Evolutionary conservation across 2,797 vertebrate species (phyloP).

Genomic region (Pagetopsis macropterus): DNA sequence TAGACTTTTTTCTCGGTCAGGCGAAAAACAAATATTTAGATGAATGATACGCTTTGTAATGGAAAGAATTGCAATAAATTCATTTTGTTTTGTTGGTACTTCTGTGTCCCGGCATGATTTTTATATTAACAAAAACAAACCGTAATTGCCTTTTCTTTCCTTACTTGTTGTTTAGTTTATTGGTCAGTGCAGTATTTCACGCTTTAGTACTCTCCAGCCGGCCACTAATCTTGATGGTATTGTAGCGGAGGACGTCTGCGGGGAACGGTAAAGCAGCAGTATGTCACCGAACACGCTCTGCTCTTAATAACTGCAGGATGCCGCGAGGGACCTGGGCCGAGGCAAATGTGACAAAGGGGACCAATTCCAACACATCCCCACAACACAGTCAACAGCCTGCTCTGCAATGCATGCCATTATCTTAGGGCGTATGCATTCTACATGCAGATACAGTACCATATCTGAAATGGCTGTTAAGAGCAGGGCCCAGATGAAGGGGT

Average conservation of each 20-base stretch:
- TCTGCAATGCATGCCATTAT: constrained; percentile 72
- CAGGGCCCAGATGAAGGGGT: constrained; percentile 69
- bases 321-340: constrained; percentile 54
- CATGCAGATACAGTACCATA: constrained; percentile 74
- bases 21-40: constrained; percentile 33
- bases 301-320: constrained; percentile 73
- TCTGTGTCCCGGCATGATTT: constrained; percentile 22
- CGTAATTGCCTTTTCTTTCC: constrained; percentile 54
- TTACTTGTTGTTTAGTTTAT: constrained; percentile 69
- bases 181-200: constrained; percentile 61
- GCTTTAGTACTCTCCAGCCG: constrained; percentile 69
- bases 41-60: constrained; percentile 38
- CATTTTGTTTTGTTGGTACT: constrained; percentile 27
- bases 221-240: constrained; percentile 69
- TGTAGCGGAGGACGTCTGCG: constrained; percentile 41
- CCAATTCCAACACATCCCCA: constrained; percentile 71
- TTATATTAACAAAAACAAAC: constrained; percentile 50
- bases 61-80: constrained; percentile 34
- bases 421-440: constrained; percentile 74
- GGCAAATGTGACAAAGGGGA: constrained; percentile 73
- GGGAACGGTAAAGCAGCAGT: constrained; percentile 72
- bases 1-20: constrained; percentile 17
- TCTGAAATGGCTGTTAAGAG: constrained; percentile 75
- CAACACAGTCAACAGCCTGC: constrained; percentile 69
- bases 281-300: constrained; percentile 62